Conservation (phyloP, 2,888 invertebrate species). For the Vesta saturnalis region DNA sequence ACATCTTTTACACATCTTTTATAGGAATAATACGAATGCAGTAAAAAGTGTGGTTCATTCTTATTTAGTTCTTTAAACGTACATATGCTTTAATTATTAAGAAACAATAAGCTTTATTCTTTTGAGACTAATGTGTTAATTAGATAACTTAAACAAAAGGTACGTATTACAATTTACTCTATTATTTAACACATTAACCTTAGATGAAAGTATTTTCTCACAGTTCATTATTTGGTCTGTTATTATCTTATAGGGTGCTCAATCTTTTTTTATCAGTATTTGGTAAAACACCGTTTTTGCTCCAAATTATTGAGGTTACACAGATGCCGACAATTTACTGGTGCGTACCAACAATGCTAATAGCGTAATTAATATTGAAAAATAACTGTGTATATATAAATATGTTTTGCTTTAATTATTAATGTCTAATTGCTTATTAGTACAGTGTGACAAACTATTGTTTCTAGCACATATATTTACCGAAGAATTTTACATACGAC, state of each 20-base stretch:
- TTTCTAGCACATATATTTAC: background rate
- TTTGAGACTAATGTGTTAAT: too few species aligned
- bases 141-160: background rate
- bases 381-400: slow-evolving; percentile 4
- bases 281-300: slow-evolving; percentile 8
- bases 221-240: background rate
- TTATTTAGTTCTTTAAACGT: too few species aligned
- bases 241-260: background rate
- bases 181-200: background rate
- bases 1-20: too few species aligned
- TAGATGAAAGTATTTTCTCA: slow-evolving; percentile 8
- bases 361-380: background rate
- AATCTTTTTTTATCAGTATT: background rate
- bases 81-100: too few species aligned
- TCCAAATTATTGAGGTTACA: background rate
- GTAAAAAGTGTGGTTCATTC: too few species aligned
- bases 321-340: slow-evolving; percentile 12
- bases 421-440: background rate
- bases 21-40: too few species aligned
- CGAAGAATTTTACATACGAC: too few species aligned
- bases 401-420: background rate
- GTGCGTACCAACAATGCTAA: slow-evolving; percentile 13
- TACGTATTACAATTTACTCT: background rate
- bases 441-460: background rate
- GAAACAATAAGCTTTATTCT: too few species aligned